Evolutionary conservation across 1,140 invertebrate species (phyloP).

Genomic region (Protaetia brevitarsis): DNA sequence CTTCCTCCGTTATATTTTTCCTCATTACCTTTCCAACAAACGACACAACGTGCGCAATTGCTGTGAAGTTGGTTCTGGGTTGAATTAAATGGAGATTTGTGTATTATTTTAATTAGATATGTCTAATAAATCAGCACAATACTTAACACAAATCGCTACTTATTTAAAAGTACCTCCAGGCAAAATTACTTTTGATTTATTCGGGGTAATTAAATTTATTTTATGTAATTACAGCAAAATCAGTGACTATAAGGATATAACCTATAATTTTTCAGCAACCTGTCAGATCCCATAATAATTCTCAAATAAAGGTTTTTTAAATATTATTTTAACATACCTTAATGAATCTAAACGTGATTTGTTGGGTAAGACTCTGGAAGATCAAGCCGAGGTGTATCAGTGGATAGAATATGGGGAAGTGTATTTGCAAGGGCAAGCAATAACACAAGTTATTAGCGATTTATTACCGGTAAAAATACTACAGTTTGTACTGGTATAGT

Average conservation of each 20-base stretch:
- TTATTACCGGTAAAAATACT: conserved; percentile 35
- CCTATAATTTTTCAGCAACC: conserved; percentile 27
- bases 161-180: conserved; percentile 32
- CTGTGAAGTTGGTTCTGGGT: too few relatives aligned
- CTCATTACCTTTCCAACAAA: too few relatives aligned
- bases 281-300: conserved; percentile 22
- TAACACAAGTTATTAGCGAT: conserved; percentile 28
- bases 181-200: conserved; percentile 32
- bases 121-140: conserved; percentile 20
- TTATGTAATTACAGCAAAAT: too few relatives aligned
- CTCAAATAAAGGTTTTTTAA: conserved; percentile 29
- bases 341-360: conserved; percentile 36
- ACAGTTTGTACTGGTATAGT: conserved; percentile 24
- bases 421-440: conserved; percentile 30
- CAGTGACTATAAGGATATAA: conserved; percentile 16
- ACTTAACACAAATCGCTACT: conserved; percentile 30
- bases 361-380: conserved; percentile 28
- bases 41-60: too few relatives aligned
- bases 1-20: too few relatives aligned
- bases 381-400: conserved; percentile 41
- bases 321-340: conserved; percentile 38
- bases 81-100: too few relatives aligned
- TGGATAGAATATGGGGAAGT: conserved; percentile 44
- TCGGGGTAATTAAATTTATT: conserved; percentile 27
- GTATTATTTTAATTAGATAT: background rate